Evolutionary conservation across 1,140 invertebrate species (phyloP), one percentile per base, ranked within the genome.

Genomic region (Caenorhabditis inopinata): DNA sequence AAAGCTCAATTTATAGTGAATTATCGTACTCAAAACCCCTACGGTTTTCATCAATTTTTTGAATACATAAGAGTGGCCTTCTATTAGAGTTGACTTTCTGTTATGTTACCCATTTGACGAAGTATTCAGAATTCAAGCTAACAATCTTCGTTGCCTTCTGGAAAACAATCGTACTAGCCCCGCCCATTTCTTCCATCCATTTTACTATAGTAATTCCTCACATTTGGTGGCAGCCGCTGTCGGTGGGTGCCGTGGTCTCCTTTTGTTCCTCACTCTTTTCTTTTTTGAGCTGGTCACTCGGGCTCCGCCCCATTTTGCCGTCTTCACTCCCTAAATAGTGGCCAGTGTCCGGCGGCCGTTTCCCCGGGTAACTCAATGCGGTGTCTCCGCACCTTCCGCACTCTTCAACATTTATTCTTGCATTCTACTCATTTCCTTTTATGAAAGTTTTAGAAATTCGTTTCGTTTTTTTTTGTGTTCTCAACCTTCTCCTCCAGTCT

Each of bases 401-500:
- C 58, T 42, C 58, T 68, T 68, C 11, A 12, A 3, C 51, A 58
- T 32, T 42, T 7, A 7, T 58, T 58, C 51, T 58, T 58, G 21
- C 48, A 16, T 58, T 58, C 51, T 58, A 32, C 6, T 53, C 49
- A 53, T 68, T 68, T 38, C 23, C 58, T 21, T 68, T 68, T 68
- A 38, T 12, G 25, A 51, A 51, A 51, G 9, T 38, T 68, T 68
- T 25, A 2, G 25, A 68, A 68, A 68, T 25, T 38, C n/a, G 23
- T 23, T 0, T 14, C 14, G 38, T 38, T 18, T n/a, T 58, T 16
- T 68, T 38, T 68, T 68, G 58, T 68, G 58, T 68, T 68, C 32
- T 68, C 32, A 68, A 68, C 58, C 58, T 68, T n/a, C 23, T 68
- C 38, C 38, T 68, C 58, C 12, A 42, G 58, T 68, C 58, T 68